phyloP scores from a whole-genome alignment of 92 coral and sea anemone genomes.

The Pocillopora grandis region DNA sequence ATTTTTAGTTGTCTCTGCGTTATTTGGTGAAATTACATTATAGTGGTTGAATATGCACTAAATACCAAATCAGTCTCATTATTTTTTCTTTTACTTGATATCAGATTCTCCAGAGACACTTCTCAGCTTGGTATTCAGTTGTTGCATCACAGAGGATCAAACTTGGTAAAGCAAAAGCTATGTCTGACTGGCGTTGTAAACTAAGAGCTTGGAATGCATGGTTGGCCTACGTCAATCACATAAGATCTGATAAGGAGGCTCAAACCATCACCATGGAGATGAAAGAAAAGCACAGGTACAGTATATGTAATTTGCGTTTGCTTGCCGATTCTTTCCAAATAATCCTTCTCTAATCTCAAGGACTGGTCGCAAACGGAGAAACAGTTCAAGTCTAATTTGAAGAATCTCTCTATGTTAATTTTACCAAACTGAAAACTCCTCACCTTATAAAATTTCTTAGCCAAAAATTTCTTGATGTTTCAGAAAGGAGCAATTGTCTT shows the following conservation, averaged over 20 bases:
- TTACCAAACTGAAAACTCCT: not conserved
- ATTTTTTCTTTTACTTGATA: not conserved
- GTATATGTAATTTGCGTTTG: conserved; percentile 26
- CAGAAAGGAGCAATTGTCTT: conserved; percentile 89
- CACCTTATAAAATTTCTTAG: too few relatives aligned
- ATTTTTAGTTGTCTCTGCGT: too few relatives aligned
- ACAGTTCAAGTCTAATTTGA: too few relatives aligned
- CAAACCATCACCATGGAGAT: conserved; percentile 82
- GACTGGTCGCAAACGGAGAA: not conserved
- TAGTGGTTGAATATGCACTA: too few relatives aligned
- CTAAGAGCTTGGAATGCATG: conserved; percentile 98
- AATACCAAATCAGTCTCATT: too few relatives aligned
- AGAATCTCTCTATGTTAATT: too few relatives aligned
- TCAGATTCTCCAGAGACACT: conserved; percentile 76
- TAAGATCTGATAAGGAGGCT: conserved; percentile 87
- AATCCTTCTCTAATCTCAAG: too few relatives aligned
- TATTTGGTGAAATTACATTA: too few relatives aligned
- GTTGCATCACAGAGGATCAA: conserved; percentile 88
- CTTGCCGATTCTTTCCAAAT: too few relatives aligned
- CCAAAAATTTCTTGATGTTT: not conserved
- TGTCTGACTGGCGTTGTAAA: conserved; percentile 94
- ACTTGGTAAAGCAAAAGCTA: conserved; percentile 91
- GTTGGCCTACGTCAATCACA: conserved; percentile 87
- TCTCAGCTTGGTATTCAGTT: conserved; percentile 98
- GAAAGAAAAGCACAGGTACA: conserved; percentile 94